Conservation (phyloP, 2,888 invertebrate genomes). For the Acronicta alni region DNA sequence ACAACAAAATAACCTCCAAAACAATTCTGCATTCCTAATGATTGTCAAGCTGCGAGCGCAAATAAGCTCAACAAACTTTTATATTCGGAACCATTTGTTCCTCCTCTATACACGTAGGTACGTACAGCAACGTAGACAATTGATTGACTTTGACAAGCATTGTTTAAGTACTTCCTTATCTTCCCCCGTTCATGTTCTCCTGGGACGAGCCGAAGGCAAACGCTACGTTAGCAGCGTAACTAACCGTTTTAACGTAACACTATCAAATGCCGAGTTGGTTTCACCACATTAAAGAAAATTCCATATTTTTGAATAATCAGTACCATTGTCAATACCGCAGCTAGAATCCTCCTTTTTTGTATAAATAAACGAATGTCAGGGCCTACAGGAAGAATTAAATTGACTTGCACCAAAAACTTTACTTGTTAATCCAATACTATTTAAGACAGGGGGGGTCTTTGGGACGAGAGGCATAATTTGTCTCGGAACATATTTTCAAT, state of each 20-base stretch:
- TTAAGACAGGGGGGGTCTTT: background rate
- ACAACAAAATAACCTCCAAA: background rate
- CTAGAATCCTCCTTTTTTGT: no score
- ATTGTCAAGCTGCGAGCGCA: background rate
- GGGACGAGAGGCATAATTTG: conserved; percentile 21
- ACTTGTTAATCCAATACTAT: conserved; percentile 3
- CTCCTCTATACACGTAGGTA: background rate
- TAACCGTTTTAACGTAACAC: no score
- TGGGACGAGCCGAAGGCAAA: conserved; percentile 1
- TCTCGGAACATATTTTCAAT: conserved; percentile 40
- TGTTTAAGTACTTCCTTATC: conserved; percentile 32
- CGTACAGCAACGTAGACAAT: background rate
- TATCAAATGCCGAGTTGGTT: no score
- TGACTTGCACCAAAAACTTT: background rate
- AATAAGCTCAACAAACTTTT: background rate
- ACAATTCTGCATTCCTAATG: background rate
- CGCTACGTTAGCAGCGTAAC: background rate
- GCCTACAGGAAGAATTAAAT: background rate
- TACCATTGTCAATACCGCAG: no score
- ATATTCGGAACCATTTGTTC: background rate
- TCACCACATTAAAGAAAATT: no score
- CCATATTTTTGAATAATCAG: no score
- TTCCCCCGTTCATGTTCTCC: conserved; percentile 8
- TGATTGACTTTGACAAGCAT: conserved; percentile 37
- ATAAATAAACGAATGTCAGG: no score